Evolutionary conservation across 2,113 vertebrate species (phyloP), one percentile per base, ranked within the genome.

Genomic region (Brachypteracias leptosomus): DNA sequence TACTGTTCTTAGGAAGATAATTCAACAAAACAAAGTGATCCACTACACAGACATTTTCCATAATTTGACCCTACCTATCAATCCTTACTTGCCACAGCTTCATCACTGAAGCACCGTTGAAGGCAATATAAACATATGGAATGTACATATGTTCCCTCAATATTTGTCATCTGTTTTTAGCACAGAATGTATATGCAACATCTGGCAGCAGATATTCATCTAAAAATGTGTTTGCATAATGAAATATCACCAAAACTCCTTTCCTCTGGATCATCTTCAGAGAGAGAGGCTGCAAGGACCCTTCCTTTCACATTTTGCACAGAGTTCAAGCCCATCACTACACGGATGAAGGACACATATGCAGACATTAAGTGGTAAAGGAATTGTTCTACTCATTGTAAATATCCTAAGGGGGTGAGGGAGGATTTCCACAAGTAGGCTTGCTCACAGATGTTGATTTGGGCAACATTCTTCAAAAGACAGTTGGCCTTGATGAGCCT

Each of bases 311-410:
- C 36, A 57, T 49, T 76, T 24, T 59, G 42, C 44, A 42, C 31
- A 9, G 7, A 52, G n/a, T 66, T 57, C n/a, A 71, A 58, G 42
- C 42, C 15, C 18, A 21, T 24, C 11, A 73, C 57, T 26, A 51
- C 35, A 29, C 1, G 29, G 13, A 19, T 38, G 28, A 42, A 52
- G 33, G 59, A 47, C 29, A 38, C 0, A 1, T 3, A 24, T 47
- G 38, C 68, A 83, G 49, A 47, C 9, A 66, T 16, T 16, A 40
- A 51, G 20, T 3, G 18, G 16, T 38, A n/a, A 62, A 83, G 66
- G 28, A 40, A 38, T 7, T 61, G 58, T 40, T 73, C 51, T 44
- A 38, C 73, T 47, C 26, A 68, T 7, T 38, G 31, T 20, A 26
- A 77, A 85, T 36, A 54, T 18, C 42, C 55, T 24, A 76, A 63